Evolutionary conservation across 2,888 invertebrate genomes (phyloP).

Genomic region (Autographa pulchrina): DNA sequence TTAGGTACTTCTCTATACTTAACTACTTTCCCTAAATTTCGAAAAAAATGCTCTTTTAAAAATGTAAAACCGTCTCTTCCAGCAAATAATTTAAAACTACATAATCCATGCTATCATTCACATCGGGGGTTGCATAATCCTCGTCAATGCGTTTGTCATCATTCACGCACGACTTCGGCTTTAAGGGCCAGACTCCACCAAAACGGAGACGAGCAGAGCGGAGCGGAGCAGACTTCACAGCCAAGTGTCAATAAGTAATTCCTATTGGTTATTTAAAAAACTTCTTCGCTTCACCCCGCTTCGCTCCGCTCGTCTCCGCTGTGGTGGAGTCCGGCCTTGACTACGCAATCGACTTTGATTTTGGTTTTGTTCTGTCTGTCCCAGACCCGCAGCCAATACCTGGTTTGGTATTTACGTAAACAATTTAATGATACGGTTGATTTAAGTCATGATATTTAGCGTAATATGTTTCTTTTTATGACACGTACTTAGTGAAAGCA

Average conservation of each 20-base stretch:
- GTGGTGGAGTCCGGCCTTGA: slow-evolving; percentile 48
- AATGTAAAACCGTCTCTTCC: slow-evolving; percentile 50
- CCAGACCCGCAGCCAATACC: slow-evolving; percentile 11
- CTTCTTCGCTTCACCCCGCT: no score
- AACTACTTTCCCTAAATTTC: no score
- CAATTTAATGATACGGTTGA: slow-evolving; percentile 15
- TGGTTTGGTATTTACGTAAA: slow-evolving; percentile 3
- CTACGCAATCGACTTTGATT: slow-evolving; percentile 67
- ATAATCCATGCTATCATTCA: slow-evolving; percentile 62
- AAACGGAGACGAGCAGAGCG: no score
- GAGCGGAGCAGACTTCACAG: no score
- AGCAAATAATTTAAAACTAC: slow-evolving; percentile 51
- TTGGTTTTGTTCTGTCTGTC: slow-evolving; percentile 51
- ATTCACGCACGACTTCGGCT: slow-evolving; percentile 73
- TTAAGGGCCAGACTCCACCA: slow-evolving; percentile 23
- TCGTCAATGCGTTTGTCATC: slow-evolving; percentile 71
- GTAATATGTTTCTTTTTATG: background rate
- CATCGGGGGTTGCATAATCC: slow-evolving; percentile 74
- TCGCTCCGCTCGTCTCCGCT: no score
- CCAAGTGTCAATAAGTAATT: no score
- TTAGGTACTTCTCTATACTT: no score
- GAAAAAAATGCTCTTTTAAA: background rate
- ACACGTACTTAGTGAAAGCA: background rate
- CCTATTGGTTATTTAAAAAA: no score
- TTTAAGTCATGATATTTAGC: slow-evolving; percentile 34